phyloP scores from a whole-genome alignment of 2,888 invertebrate genomes.

The Tanypteryx hageni region DNA sequence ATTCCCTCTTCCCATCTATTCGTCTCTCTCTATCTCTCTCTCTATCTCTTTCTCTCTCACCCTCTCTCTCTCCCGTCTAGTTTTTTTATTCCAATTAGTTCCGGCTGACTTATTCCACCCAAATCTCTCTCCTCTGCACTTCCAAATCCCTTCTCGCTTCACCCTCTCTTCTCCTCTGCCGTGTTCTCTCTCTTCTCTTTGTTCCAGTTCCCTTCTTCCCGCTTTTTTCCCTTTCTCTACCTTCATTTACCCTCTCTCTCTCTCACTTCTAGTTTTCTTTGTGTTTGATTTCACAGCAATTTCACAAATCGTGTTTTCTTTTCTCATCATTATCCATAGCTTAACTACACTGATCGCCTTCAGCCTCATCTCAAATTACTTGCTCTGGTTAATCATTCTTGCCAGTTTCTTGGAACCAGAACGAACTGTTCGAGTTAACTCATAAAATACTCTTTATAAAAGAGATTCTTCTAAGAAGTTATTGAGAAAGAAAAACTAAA shows the following conservation, averaged over 20 bases:
- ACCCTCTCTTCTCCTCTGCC: not conserved
- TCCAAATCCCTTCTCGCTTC: not conserved
- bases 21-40: not conserved
- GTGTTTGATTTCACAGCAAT: too few relatives aligned
- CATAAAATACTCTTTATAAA: too few relatives aligned
- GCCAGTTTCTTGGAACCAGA: too few relatives aligned
- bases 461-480: too few relatives aligned
- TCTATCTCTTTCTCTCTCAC: not conserved
- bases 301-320: too few relatives aligned
- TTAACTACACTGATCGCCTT: too few relatives aligned
- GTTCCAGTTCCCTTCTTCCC: not conserved
- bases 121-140: not conserved
- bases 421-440: too few relatives aligned
- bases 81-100: conserved; percentile 47
- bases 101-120: conserved; percentile 34
- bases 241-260: conserved; percentile 2
- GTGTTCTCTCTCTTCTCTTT: not conserved
- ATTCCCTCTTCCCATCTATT: not conserved
- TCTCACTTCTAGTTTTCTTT: not conserved
- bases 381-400: too few relatives aligned
- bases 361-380: too few relatives aligned
- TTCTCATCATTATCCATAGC: too few relatives aligned
- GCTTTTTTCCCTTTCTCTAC: not conserved
- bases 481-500: too few relatives aligned
- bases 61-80: not conserved